Conservation (phyloP, 1,140 invertebrate species). For the silkworm (Bombyx mori) region ASM3026992v2 NC_085135.1:9683001-9683500, state of each 20-base stretch:
- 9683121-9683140: not conserved
- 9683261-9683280: constrained; percentile 15
- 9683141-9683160: constrained; percentile 1
- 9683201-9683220: constrained; percentile 9
- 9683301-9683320: constrained; percentile 18
- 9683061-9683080: not conserved
- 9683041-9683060: constrained; percentile 4
- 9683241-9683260: constrained; percentile 12
- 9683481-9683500: not conserved
- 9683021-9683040: not conserved
- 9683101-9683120: not conserved
- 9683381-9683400: not conserved
- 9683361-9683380: not conserved
- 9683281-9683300: constrained; percentile 8
- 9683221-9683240: constrained; percentile 15
- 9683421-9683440: not conserved
- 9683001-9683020: not conserved
- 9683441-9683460: not conserved
- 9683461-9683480: constrained; percentile 2
- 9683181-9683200: constrained; percentile 4
- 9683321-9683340: not conserved
- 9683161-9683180: not conserved
- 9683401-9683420: not conserved
- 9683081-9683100: constrained; percentile 1
- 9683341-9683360: not conserved